Evolutionary conservation across 2,797 vertebrate species (phyloP).

Genomic region (Gadopsis bispinosus): DNA sequence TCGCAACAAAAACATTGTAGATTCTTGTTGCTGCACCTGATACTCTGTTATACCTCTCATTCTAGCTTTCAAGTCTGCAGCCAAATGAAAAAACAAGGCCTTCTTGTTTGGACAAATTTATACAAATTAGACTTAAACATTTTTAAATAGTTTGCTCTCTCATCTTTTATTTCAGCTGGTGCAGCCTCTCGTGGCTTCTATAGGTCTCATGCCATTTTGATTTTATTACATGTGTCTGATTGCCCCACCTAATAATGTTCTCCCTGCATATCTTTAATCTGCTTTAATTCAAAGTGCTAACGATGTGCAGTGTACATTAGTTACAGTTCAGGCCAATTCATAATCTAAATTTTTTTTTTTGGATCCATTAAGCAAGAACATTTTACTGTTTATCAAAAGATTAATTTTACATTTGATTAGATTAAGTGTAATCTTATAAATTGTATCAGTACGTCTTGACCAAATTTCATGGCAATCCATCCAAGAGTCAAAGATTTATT

Average conservation of each 20-base stretch:
- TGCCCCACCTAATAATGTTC: background rate
- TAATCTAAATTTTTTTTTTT: background rate
- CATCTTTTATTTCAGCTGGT: constrained; percentile 15
- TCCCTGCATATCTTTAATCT: constrained; percentile 4
- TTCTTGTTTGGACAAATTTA: background rate
- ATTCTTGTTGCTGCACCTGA: background rate
- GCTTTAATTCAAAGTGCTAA: constrained; percentile 3
- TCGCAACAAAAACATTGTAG: background rate
- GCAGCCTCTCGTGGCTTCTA: background rate
- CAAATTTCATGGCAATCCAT: background rate
- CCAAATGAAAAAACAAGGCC: background rate
- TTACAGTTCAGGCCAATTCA: background rate
- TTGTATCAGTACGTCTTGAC: background rate
- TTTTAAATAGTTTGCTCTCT: background rate
- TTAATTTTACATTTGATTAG: background rate
- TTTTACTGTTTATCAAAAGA: background rate
- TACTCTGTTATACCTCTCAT: constrained; percentile 2
- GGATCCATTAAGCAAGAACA: background rate
- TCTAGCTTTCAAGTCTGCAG: constrained; percentile 11
- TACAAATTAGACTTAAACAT: background rate
- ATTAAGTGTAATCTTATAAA: background rate
- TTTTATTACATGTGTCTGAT: constrained; percentile 2
- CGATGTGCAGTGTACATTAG: too few relatives aligned
- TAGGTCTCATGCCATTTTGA: background rate
- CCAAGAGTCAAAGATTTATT: too few relatives aligned